Evolutionary conservation across 1,140 invertebrate species (phyloP), one percentile per base, ranked within the genome.

Genomic region (Ectropis grisescens): DNA sequence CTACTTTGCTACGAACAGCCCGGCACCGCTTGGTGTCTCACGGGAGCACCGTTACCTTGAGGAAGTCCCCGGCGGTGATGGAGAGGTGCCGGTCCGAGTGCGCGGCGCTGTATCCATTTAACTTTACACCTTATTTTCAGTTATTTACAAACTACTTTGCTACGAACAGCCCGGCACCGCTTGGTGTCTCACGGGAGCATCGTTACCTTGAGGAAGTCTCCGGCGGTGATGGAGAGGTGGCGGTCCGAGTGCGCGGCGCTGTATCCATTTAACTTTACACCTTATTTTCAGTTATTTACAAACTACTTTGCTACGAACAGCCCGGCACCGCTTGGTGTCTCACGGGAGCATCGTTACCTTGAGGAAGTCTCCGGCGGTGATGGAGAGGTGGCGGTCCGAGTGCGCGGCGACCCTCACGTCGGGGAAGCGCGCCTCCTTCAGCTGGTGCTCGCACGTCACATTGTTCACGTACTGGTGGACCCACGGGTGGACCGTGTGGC

Each of bases 181-280:
- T n/a, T n/a, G n/a, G n/a, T n/a, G n/a, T n/a, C n/a, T n/a, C n/a
- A n/a, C n/a, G n/a, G n/a, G n/a, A n/a, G n/a, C n/a, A n/a, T 64
- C 49, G 39, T 83, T 81, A 19, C 16, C 16, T 19, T 19, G 8
- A 78, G 58, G 22, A 78, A 78, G 32, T 80, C 75, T 5, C 71
- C 98, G 29, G 97, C 97, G 7, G 93, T 92, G 93, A 99, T 99
- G 3, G 95, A 96, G 75, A 99, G 98, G 58, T 90, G 56, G 0
- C 51, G 50, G 74, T 99, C 98, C 16, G 16, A 3, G 16, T 8
- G 16, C 16, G 8, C n/a, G n/a, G n/a, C n/a, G n/a, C n/a, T n/a
- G n/a, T n/a, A n/a, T n/a, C n/a, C n/a, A n/a, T n/a, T n/a, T n/a
- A n/a, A n/a, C n/a, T n/a, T n/a, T n/a, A n/a, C n/a, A n/a, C n/a